Evolutionary conservation across 1,140 invertebrate species (phyloP), one percentile per base, ranked within the genome.

Genomic region (Scaptodrosophila lebanonensis): DNA sequence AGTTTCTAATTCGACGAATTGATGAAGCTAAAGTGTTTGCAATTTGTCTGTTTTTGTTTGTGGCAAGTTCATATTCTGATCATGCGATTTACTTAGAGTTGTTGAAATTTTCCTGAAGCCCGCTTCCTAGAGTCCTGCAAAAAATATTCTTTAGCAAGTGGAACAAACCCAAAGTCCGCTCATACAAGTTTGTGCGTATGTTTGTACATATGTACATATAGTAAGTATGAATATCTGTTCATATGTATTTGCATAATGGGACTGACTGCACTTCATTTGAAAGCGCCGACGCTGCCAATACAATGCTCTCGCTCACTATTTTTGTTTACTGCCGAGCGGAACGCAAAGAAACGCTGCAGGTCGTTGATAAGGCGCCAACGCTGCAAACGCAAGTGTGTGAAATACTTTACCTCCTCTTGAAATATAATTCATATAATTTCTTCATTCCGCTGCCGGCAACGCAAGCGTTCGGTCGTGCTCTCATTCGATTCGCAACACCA

Each of bases 371-470:
- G 68, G 47, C 38, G 63, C 51, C 69, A 53, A n/a, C n/a, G n/a
- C n/a, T n/a, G n/a, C n/a, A n/a, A n/a, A n/a, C 51, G 65, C 45
- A 60, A 65, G 59, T 39, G 52, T 57, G 60, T 63, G 47, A 68
- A 66, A 50, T 73, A 59, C 54, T 65, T 61, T 49, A 44, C 51
- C 18, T 13, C 54, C 51, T 63, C 51, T 70, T 82, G 66, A 50
- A 82, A 82, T 75, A 82, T 70, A 82, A 82, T 82, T 82, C 57
- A 82, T 61, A 73, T 82, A 62, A n/a, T n/a, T 79, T 82, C 66
- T 82, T 82, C 73, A 79, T 79, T 79, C 75, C 69, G 75, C 68
- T 61, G 75, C 61, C 66, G 75, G 68, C 75, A 77, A 73, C 75
- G 69, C 65, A 66, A 79, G 75, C 75, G 75, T 36, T 75, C 70